Conservation (phyloP, 2,113 vertebrate species). For the Accipiter virgatus region DNA sequence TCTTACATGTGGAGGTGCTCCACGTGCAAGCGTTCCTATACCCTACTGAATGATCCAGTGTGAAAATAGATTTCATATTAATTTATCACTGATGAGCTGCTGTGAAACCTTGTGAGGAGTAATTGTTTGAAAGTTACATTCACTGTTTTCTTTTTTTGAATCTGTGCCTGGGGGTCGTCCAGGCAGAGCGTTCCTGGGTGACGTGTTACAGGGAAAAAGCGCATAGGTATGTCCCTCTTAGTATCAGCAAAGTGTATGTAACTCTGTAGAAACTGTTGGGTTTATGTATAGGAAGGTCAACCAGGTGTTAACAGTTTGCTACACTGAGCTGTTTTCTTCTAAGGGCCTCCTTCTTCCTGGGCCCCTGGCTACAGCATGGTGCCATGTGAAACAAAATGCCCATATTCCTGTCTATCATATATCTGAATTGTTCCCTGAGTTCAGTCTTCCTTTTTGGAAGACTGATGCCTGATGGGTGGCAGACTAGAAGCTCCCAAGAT, state of each 20-base stretch:
- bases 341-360: not conserved
- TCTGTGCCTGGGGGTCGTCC: not conserved
- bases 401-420: not conserved
- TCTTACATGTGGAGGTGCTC: not conserved
- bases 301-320: not conserved
- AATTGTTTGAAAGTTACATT: not conserved
- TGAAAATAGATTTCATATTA: not conserved
- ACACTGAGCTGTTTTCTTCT: not conserved
- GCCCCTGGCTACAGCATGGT: not conserved
- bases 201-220: not conserved
- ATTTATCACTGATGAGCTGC: not conserved
- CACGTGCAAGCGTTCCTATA: not conserved
- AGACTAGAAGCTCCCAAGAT: not conserved
- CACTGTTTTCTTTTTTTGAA: not conserved
- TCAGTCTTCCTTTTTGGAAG: not conserved
- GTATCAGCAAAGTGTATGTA: not conserved
- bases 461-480: not conserved
- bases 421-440: not conserved
- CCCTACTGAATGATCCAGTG: not conserved
- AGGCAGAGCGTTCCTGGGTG: not conserved
- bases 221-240: not conserved
- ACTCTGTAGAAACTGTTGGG: not conserved
- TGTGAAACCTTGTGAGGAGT: not conserved
- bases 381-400: not conserved
- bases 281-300: not conserved